Conservation (phyloP, 2,888 invertebrate species). For the Hemaris fuciformis region DNA sequence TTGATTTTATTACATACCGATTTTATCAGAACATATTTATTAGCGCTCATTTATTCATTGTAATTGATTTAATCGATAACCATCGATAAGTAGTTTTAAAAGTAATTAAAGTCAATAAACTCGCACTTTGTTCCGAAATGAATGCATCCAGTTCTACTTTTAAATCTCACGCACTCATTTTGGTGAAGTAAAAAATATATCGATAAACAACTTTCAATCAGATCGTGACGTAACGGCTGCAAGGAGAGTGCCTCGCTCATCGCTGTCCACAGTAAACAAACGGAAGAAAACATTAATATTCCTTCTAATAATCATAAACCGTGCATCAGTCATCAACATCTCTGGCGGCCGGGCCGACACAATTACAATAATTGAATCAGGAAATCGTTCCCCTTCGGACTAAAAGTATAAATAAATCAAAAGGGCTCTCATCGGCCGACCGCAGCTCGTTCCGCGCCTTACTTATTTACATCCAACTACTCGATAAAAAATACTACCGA, state of each 20-base stretch:
- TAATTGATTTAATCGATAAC: not conserved
- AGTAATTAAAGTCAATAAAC: not conserved
- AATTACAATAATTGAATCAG: slow-evolving; percentile 73
- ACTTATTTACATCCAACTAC: slow-evolving; percentile 54
- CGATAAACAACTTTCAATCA: not conserved
- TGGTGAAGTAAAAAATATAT: not conserved
- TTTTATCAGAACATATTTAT: not conserved
- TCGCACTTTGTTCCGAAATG: not conserved
- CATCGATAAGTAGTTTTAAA: not conserved
- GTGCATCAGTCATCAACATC: slow-evolving; percentile 30
- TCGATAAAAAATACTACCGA: slow-evolving; percentile 41
- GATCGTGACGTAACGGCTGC: not conserved
- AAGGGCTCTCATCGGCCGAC: slow-evolving; percentile 42
- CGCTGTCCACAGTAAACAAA: slow-evolving; percentile 16
- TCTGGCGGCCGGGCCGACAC: slow-evolving; percentile 35
- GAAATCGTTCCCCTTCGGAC: slow-evolving; percentile 56
- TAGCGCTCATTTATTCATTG: not conserved
- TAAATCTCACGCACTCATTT: too few relatives aligned
- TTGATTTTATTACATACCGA: not conserved
- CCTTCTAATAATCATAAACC: slow-evolving; percentile 41
- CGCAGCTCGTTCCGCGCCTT: slow-evolving; percentile 40
- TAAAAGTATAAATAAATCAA: slow-evolving; percentile 65
- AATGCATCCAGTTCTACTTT: not conserved
- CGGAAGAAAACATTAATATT: slow-evolving; percentile 33
- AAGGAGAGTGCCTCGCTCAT: slow-evolving; percentile 12